Percentiles rank a stretch among this genome's conserved stretches.
Conservation (phyloP, 2,797 vertebrate species). For the Peromyscus nudipes region DNA sequence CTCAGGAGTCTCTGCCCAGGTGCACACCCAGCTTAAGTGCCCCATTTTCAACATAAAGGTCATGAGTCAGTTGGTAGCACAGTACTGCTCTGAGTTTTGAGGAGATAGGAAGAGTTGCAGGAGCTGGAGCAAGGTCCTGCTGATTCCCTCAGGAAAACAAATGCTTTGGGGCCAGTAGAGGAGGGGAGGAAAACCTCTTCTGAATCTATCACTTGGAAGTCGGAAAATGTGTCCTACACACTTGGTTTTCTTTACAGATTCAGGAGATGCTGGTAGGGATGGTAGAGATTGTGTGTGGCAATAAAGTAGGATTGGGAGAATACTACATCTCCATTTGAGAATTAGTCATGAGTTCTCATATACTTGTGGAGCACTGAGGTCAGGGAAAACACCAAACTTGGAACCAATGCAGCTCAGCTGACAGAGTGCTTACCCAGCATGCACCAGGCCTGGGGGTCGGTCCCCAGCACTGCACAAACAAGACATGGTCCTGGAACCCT, state of each 20-base stretch:
- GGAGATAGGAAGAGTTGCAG: accelerated
- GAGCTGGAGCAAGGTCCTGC: background rate
- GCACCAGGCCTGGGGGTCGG: background rate
- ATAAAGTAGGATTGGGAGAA: background rate
- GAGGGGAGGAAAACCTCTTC: background rate
- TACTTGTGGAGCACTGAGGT: background rate
- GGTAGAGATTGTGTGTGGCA: background rate
- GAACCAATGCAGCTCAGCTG: background rate
- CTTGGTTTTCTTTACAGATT: background rate
- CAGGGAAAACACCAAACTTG: background rate
- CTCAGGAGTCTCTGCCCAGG: background rate
- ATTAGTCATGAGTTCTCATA: background rate
- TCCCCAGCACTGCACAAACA: background rate
- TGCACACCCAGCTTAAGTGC: background rate
- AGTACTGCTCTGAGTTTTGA: background rate
- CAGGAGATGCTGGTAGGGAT: background rate
- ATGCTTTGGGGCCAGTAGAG: background rate
- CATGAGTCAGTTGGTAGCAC: background rate
- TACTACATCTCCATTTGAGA: background rate
- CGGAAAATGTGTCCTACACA: background rate
- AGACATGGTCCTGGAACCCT: background rate
- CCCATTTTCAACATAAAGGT: background rate
- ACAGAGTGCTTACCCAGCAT: background rate
- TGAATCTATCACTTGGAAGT: background rate
- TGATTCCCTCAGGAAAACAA: background rate